These are phyloP conservation scores for Drosophila albomicans DNA, from an alignment of 1,140 invertebrate genomes.

Conservation along the genomic window DNA sequence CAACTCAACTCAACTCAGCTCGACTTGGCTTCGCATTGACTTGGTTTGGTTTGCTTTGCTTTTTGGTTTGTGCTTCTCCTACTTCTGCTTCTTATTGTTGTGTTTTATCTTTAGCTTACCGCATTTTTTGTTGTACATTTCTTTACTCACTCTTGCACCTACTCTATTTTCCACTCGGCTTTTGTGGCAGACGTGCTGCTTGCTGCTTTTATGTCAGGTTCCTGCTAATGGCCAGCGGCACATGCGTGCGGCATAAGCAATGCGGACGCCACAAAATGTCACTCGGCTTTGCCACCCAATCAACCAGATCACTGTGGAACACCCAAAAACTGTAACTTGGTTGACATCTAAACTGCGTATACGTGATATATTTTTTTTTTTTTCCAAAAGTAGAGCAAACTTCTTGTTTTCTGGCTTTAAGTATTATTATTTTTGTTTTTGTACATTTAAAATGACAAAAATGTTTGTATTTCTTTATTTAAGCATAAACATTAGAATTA, in stretches of 20 bases:
- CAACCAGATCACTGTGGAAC: conserved; percentile 11
- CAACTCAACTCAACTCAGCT: conserved; percentile 23
- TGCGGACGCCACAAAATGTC: conserved; percentile 46
- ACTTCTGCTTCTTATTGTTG: conserved; percentile 24
- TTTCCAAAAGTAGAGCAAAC: background rate
- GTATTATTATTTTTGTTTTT: conserved; percentile 54
- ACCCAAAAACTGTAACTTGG: conserved; percentile 5
- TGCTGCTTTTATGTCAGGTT: conserved; percentile 68
- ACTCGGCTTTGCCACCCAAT: conserved; percentile 32
- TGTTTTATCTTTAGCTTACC: conserved; percentile 26
- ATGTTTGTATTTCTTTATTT: conserved; percentile 71
- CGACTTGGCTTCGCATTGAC: conserved; percentile 34
- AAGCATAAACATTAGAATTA: conserved; percentile 53
- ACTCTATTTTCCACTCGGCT: conserved; percentile 57
- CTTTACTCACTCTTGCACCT: conserved; percentile 35
- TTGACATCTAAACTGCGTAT: conserved; percentile 8
- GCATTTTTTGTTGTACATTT: conserved; percentile 62
- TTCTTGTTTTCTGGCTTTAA: conserved; percentile 29
- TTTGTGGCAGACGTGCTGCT: conserved; percentile 47
- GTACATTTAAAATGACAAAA: conserved; percentile 79
- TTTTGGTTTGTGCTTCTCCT: conserved; percentile 14
- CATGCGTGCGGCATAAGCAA: conserved; percentile 62
- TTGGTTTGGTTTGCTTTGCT: conserved; percentile 29
- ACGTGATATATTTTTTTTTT: conserved; percentile 13
- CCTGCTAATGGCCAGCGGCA: conserved; percentile 45